Percentiles rank a stretch among this genome's conserved stretches.
These are phyloP conservation scores for Lophotis ruficrista DNA, from an alignment of 2,113 vertebrate genomes.

Conservation along the genomic window DNA sequence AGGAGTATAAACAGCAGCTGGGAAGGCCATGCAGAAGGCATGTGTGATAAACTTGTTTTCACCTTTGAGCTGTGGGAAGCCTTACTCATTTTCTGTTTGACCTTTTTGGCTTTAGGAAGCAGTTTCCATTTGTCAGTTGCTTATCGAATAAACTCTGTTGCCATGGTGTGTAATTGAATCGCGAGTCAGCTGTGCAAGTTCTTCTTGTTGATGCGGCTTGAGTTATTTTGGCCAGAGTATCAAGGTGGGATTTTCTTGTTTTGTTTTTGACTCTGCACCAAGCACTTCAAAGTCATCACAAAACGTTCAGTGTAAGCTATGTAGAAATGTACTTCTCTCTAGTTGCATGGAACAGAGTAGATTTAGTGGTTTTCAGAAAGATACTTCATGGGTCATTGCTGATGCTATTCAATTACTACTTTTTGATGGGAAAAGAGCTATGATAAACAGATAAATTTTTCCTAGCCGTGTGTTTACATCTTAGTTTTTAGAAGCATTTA, in stretches of 20 bases:
- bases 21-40: not conserved
- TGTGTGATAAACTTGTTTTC: slow-evolving; percentile 25
- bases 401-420: not conserved
- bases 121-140: not conserved
- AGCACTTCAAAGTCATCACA: not conserved
- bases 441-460: not conserved
- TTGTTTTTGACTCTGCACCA: not conserved
- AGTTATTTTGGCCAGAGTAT: not conserved
- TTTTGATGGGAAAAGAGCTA: not conserved
- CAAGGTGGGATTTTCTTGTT: not conserved
- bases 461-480: not conserved
- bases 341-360: not conserved
- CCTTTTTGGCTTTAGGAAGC: slow-evolving; percentile 19
- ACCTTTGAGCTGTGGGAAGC: not conserved
- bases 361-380: not conserved
- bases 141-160: not conserved
- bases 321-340: not conserved
- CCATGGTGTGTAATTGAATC: not conserved
- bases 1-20: slow-evolving; percentile 18
- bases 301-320: not conserved
- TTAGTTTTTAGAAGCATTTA: not conserved
- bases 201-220: not conserved
- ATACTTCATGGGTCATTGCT: not conserved
- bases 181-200: not conserved
- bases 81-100: slow-evolving; percentile 14